phyloP scores from a whole-genome alignment of 1,140 invertebrate species.

The Meloidogyne exigua region DNA sequence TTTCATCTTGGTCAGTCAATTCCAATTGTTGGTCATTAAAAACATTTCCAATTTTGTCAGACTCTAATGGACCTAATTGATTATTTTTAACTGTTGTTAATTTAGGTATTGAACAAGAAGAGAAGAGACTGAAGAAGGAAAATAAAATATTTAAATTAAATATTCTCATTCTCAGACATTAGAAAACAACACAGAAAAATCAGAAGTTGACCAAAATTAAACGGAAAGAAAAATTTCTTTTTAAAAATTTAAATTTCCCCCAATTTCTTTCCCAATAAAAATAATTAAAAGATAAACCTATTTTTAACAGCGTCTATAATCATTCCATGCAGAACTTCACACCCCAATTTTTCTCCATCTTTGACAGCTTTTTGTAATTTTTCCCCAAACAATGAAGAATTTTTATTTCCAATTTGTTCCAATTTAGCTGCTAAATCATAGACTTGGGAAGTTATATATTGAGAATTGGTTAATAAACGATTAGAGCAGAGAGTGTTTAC shows the following conservation, averaged over 20 bases:
- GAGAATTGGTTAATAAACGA: conserved; percentile 38
- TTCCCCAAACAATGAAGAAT: conserved; percentile 39
- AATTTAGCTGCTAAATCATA: conserved; percentile 43
- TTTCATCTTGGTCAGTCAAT: not conserved
- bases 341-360: conserved; percentile 46
- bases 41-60: not conserved
- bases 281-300: conserved; percentile 1
- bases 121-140: not conserved
- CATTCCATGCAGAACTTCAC: conserved; percentile 47
- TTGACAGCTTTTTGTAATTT: conserved; percentile 39
- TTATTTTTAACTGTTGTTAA: not conserved
- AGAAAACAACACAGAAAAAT: no score
- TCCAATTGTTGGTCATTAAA: not conserved
- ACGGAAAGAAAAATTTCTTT: no score
- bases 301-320: conserved; percentile 40
- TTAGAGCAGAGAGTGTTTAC: conserved; percentile 45
- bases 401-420: conserved; percentile 54
- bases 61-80: not conserved
- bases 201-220: no score
- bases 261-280: not conserved
- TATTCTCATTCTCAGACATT: no score
- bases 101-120: not conserved
- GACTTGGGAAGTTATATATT: conserved; percentile 45
- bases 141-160: not conserved
- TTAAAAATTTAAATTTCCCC: no score